Evolutionary conservation across 2,113 vertebrate genomes (phyloP).

Genomic region (rabbit (Oryctolagus cuniculus)): DNA sequence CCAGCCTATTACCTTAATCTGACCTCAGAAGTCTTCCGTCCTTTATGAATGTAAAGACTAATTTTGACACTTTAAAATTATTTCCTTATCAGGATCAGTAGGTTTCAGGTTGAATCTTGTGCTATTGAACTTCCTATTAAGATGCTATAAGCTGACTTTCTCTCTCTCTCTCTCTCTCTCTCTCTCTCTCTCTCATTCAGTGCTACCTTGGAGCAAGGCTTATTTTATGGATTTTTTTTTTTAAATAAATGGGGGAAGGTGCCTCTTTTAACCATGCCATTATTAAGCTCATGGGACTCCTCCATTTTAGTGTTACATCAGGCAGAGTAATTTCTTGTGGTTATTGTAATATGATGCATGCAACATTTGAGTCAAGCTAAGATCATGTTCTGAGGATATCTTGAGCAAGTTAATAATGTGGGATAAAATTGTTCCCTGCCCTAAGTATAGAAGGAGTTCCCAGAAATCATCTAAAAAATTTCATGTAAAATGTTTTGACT

Average conservation of each 20-base stretch:
- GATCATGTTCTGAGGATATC: conserved; percentile 41
- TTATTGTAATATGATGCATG: conserved; percentile 29
- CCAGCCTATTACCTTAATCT: conserved; percentile 67
- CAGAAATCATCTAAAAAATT: conserved; percentile 44
- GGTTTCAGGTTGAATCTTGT: conserved; percentile 43
- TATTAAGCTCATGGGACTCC: background rate
- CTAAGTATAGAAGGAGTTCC: conserved; percentile 16
- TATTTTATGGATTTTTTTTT: conserved; percentile 28
- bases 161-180: background rate
- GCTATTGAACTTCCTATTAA: conserved; percentile 36
- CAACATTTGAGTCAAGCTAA: background rate
- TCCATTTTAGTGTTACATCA: conserved; percentile 40
- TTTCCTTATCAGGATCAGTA: conserved; percentile 32
- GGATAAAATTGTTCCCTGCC: conserved; percentile 42
- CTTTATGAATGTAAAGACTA: background rate
- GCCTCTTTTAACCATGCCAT: conserved; percentile 1
- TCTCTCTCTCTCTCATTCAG: fast-evolving
- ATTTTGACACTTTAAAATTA: conserved; percentile 55
- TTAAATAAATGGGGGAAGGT: background rate
- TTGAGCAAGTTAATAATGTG: conserved; percentile 31
- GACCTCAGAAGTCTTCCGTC: conserved; percentile 62
- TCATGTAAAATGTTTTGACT: conserved; percentile 52
- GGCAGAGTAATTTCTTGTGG: conserved; percentile 42
- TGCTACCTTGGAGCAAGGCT: conserved; percentile 8
- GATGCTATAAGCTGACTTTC: background rate